phyloP scores from a whole-genome alignment of 2,888 invertebrate species.

The Neocrepidodera transversa region DNA sequence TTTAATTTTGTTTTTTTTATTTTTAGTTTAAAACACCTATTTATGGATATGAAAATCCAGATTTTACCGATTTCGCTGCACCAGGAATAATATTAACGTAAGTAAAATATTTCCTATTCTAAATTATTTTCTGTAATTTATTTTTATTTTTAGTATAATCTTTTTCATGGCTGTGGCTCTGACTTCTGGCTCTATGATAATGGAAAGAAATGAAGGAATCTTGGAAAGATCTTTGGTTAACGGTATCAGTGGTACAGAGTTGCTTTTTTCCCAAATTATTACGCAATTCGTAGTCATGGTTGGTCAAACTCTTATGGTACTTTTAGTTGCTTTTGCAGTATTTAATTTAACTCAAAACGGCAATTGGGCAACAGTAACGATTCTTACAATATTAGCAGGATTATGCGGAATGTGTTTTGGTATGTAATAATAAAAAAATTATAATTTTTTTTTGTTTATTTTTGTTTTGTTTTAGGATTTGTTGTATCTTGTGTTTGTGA shows the following conservation, averaged over 20 bases:
- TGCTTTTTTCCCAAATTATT: slow-evolving; percentile 84
- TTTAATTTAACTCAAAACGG: slow-evolving; percentile 83
- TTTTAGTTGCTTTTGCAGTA: slow-evolving; percentile 78
- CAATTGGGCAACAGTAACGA: slow-evolving; percentile 74
- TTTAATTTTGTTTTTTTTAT: slow-evolving; percentile 26
- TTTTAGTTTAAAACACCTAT: slow-evolving; percentile 73
- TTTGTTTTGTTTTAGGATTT: slow-evolving; percentile 67
- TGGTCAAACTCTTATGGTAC: slow-evolving; percentile 80
- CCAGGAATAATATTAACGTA: slow-evolving; percentile 90
- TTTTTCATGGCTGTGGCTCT: slow-evolving; percentile 94
- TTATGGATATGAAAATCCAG: slow-evolving; percentile 77
- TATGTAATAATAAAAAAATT: slow-evolving; percentile 25
- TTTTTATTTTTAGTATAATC: slow-evolving; percentile 72
- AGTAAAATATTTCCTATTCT: slow-evolving; percentile 55
- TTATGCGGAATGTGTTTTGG: slow-evolving; percentile 92
- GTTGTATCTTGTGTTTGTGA: slow-evolving; percentile 82
- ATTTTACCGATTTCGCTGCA: slow-evolving; percentile 94
- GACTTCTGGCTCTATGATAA: slow-evolving; percentile 88
- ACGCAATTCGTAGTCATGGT: slow-evolving; percentile 89
- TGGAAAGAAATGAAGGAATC: slow-evolving; percentile 89
- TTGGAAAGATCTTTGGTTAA: slow-evolving; percentile 88
- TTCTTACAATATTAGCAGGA: slow-evolving; percentile 81
- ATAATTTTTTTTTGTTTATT: neutral
- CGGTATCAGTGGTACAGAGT: slow-evolving; percentile 81
- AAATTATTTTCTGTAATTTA: slow-evolving; percentile 2